Base-by-base conservation (phyloP, 2,888 invertebrate species). In the Bruchidius siliquastri region DNA sequence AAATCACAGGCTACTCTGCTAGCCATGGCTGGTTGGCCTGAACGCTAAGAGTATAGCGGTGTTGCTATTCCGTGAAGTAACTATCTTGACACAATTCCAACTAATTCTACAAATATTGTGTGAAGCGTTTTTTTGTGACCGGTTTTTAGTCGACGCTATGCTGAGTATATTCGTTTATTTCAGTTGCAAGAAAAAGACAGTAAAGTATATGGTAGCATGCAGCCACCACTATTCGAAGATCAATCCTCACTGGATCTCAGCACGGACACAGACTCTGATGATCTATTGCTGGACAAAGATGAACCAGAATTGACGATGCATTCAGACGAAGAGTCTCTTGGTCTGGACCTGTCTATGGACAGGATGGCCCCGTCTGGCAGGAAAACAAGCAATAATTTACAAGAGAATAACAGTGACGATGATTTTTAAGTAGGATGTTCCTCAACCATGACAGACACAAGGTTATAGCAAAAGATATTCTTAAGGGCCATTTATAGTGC, bases 271-370 rank as follows among this genome's bases (percentile, higher is more conserved):
- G 87, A 86, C 73, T 82, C 84, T 0, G 86, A 86, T 74, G 87
- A 86, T 72, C 79, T 87, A 20, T 85, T 87, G 71, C 75, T 87
- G 20, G 86, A 86, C 75, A 86, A 85, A 68, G 86, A 86, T 69
- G 87, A 86, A 75, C 84, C 85, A 0, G 87, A 87, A 75, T 76
- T 86, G 73, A 81, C 83, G 74, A 84, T 21, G 21, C 22, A 84
- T 67, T 86, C 86, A 0, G 86, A 86, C 73, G 87, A 86, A 22
- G 86, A 86, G 72, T 86, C 86, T 20, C 76, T 87, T 69, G 85
- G 82, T 3, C 78, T 87, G 72, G 87, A 87, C 71, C 74, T 86
- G 69, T 84, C 86, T 0, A 77, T 85, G 73, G 85, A 86, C 67
- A 80, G 83, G 73, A 77, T 80, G 68, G 83, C 83, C 0, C 79